Base-by-base conservation (phyloP, 2,888 invertebrate genomes). In the Leptothorax acervorum region DNA sequence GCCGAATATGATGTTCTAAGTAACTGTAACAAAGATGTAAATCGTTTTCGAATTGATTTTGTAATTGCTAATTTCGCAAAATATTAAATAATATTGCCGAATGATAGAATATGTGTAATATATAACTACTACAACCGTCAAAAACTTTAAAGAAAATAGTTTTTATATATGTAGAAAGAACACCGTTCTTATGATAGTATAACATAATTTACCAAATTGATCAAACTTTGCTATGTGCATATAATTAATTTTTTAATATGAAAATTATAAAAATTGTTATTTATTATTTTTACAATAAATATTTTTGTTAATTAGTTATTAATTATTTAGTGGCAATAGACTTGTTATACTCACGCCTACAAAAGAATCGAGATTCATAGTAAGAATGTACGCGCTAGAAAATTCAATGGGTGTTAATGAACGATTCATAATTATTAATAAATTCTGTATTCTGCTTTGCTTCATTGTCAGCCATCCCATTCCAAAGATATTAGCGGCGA, bases 271-370 rank as follows among this genome's bases (percentile, higher is more conserved):
- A 39, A 39, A 39, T 23, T 1, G 15, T 3, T n/a, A 12, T 31
- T 0, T 35, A 31, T 0, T n/a, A 23, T 45, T 42, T 15, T 18
- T 9, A 8, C 9, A 42, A 42, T 42, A 42, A 28, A 42, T n/a
- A 51, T 2, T 28, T 23, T 23, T 42, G 28, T 42, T 53, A 35
- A 65, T 15, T 35, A 5, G 11, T n/a, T 39, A 35, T n/a, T 71
- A 85, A 15, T 23, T 45, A 0, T 28, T 28, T 5, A 82, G 3
- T 23, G 9, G 12, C 1, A 42, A 28, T 39, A 12, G 15, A 76
- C 48, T 51, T 71, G 39, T 79, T 2, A 5, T 86, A 91, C 63
- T 76, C 15, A 76, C 75, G 23, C 11, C 63, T 9, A 76, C 63
- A 23, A 76, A 76, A 48, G 75, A 76, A 9, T 76, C 63, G 6